Conservation (phyloP, 1,140 invertebrate genomes). For the Dreissena rostriformis region DNA sequence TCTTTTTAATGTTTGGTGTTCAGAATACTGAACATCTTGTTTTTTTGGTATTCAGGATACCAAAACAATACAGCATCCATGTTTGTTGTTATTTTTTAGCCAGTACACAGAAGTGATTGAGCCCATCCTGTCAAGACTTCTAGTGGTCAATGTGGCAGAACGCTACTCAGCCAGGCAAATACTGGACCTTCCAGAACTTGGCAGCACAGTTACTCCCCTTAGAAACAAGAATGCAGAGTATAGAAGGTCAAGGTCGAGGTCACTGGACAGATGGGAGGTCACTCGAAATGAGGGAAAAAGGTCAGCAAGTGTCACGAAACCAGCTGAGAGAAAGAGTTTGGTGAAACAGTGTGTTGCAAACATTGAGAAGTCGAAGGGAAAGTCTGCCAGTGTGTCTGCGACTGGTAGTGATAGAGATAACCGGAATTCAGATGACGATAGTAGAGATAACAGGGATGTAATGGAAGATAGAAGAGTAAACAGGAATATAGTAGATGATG, state of each 20-base stretch:
- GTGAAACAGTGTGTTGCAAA: background rate
- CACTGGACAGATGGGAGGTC: background rate
- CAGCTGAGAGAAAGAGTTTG: background rate
- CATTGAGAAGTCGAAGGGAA: background rate
- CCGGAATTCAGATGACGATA: too few relatives aligned
- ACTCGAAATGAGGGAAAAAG: background rate
- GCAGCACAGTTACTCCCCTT: background rate
- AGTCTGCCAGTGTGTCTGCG: too few relatives aligned
- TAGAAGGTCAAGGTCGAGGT: background rate
- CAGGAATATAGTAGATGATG: background rate
- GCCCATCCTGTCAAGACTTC: background rate
- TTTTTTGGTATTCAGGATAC: too few relatives aligned
- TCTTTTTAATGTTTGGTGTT: too few relatives aligned
- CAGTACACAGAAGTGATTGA: background rate
- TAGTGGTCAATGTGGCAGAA: background rate
- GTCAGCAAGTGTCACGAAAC: background rate
- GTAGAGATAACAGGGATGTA: slow-evolving; percentile 1
- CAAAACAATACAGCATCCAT: too few relatives aligned
- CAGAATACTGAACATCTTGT: too few relatives aligned
- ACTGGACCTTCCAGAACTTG: background rate
- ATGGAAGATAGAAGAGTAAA: background rate
- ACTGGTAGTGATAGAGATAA: too few relatives aligned
- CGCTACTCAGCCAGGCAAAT: background rate
- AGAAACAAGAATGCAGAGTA: background rate
- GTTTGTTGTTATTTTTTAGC: background rate